A percentile compares a stretch with the other conserved stretches of the same genome.
These are phyloP conservation scores for Aythya baeri DNA, from an alignment of 2,113 vertebrate species.

Conservation along the genomic window DNA sequence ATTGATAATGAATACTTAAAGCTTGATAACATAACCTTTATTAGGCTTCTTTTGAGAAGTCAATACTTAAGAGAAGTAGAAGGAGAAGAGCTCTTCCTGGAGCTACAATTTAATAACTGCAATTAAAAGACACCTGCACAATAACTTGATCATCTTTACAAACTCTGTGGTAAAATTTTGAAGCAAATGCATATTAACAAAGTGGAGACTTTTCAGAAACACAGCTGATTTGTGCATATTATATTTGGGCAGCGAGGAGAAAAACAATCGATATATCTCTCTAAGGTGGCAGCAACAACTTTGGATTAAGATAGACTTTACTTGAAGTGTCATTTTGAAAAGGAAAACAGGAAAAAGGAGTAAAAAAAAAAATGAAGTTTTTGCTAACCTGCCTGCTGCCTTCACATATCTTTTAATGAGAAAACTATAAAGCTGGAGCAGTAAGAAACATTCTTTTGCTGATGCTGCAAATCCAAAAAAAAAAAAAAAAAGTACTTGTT, in stretches of 20 bases:
- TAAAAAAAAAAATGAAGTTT: not conserved
- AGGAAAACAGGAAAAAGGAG: not conserved
- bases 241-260: not conserved
- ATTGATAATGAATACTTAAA: not conserved
- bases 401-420: not conserved
- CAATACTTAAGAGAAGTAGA: not conserved
- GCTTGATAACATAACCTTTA: not conserved
- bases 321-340: not conserved
- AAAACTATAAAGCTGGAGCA: not conserved
- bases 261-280: not conserved
- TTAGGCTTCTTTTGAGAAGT: not conserved
- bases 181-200: not conserved
- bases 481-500: not conserved
- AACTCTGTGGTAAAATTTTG: not conserved
- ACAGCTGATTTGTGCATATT: not conserved
- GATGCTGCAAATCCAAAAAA: not conserved
- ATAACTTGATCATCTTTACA: not conserved
- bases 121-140: not conserved
- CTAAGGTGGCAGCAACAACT: not conserved
- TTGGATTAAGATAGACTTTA: not conserved
- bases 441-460: not conserved
- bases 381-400: not conserved
- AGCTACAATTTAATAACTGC: not conserved
- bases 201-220: not conserved
- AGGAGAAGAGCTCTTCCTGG: not conserved